Conservation (phyloP, 2,113 vertebrate species). For the Tursiops truncatus region DNA sequence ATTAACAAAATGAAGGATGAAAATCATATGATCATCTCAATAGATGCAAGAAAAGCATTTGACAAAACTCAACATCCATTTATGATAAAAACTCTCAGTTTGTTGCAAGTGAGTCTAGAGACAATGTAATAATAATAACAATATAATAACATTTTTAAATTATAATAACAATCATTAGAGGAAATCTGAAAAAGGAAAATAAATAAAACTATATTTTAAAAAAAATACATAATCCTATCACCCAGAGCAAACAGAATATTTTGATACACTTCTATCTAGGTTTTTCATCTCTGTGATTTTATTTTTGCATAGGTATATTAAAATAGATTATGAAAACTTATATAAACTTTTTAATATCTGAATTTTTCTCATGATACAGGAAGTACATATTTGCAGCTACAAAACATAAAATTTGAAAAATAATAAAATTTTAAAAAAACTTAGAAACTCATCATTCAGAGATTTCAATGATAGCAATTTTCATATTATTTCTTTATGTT, state of each 20-base stretch:
- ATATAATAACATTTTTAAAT: not conserved
- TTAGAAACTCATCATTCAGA: not conserved
- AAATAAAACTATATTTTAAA: not conserved
- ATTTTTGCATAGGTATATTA: not conserved
- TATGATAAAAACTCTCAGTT: not conserved
- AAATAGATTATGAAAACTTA: not conserved
- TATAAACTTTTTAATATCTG: not conserved
- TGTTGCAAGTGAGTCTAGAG: not conserved
- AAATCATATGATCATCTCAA: not conserved
- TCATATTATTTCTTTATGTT: not conserved
- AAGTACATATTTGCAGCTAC: not conserved
- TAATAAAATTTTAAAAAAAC: not conserved
- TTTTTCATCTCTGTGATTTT: not conserved
- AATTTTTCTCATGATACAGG: not conserved
- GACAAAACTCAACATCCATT: not conserved
- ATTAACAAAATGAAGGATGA: not conserved
- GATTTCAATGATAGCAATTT: not conserved
- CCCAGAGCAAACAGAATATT: not conserved
- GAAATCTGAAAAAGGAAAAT: not conserved
- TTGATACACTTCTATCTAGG: not conserved
- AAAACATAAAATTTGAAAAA: not conserved
- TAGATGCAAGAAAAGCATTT: not conserved
- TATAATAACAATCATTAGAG: not conserved
- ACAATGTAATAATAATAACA: not conserved
- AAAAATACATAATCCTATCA: not conserved